Base-by-base conservation (phyloP, 64 coral and sea anemone species). In the Montipora cactus region DNA sequence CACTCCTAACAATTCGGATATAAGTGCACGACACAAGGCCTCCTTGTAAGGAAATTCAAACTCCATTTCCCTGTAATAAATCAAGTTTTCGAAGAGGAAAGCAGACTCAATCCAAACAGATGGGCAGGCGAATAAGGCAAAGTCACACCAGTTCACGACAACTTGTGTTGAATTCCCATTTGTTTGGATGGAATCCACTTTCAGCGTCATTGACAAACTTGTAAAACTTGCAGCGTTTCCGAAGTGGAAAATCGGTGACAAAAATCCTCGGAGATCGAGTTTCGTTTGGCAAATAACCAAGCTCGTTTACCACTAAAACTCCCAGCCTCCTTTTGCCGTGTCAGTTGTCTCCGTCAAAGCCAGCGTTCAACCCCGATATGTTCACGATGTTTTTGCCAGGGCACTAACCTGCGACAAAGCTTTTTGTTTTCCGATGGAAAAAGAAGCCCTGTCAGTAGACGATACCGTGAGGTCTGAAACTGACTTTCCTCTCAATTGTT, bases 371-470 rank as follows among this genome's bases (percentile, higher is more conserved):
- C 2, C 44, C 64, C 62, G 66, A 71, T 16, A 71, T 86, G 82
- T 86, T 86, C 71, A 86, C 82, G 62, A 86, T 71, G 62, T 50
- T 71, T 71, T 48, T 67, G 81, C 69, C 66, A 68, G 88, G 81
- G 57, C 76, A 97, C 96, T 91, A 98, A 98, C 96, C 96, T 98
- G 93, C 81, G 96, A 98, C 96, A 98, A 98, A 93, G 79, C 89
- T 93, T 91, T 86, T 94, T 90, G 86, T 87, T 88, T 37, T 76
- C 93, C 91, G 79, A 90, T 81, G 88, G 93, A 64, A 95, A 64
- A 95, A 95, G 80, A 78, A 90, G 93, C 89, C 93, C 82, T 89
- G 89, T 95, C 87, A 91, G 87, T 95, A 71, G 87, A 77, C 81
- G 77, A 47, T 83, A 81, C 21, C 71, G 67, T 70, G 83, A 71